These are phyloP conservation scores for Anhinga rufa DNA, from an alignment of 2,113 vertebrate genomes.

Conservation along the genomic window DNA sequence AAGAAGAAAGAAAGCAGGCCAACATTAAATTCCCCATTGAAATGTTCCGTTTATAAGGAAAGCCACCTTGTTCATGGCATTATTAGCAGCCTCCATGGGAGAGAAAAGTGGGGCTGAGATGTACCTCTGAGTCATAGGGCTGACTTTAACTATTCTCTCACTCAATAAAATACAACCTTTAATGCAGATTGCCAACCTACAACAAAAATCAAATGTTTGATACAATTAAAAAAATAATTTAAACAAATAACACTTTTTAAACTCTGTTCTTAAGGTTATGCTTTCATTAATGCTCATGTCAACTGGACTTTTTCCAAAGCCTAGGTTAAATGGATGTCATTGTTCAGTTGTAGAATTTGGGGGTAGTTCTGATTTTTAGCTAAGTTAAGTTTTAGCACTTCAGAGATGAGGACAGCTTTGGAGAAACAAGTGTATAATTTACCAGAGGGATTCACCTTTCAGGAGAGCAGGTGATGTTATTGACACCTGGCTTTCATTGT, in stretches of 20 bases:
- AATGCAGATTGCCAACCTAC: background rate
- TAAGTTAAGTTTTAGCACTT: background rate
- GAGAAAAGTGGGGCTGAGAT: background rate
- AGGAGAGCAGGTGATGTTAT: background rate
- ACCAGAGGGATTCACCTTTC: background rate
- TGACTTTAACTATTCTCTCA: background rate
- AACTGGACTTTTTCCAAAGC: background rate
- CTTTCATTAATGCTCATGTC: background rate
- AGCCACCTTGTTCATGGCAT: background rate
- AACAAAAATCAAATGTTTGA: background rate
- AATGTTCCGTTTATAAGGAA: background rate
- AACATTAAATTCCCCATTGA: background rate
- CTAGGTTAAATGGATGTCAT: background rate
- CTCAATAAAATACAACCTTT: background rate
- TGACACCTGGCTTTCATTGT: background rate
- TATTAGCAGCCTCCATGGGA: background rate
- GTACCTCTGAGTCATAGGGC: background rate
- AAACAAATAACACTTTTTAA: background rate
- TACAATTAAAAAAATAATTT: background rate
- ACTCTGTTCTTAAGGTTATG: rapidly evolving
- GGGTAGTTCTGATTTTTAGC: background rate
- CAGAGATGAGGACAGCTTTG: background rate
- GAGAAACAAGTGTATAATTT: background rate
- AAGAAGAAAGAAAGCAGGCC: background rate
- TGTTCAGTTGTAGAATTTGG: background rate